A percentile compares a stretch with the other conserved stretches of the same genome.
Conservation (phyloP, 2,113 vertebrate species). For the Oceanodroma tethys region DNA sequence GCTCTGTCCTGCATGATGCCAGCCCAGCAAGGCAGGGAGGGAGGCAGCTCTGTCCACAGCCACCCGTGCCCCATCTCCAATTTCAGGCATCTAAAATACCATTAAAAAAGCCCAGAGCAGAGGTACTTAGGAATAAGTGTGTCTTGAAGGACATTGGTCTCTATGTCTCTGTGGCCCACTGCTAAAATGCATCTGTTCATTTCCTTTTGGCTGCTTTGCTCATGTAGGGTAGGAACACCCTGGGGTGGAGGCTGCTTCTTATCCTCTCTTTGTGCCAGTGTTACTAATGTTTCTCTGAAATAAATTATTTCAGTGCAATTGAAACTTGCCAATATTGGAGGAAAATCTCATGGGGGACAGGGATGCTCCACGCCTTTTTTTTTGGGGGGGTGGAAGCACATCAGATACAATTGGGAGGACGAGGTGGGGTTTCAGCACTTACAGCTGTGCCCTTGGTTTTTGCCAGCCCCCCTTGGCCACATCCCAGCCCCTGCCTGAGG, state of each 20-base stretch:
- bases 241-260: background rate
- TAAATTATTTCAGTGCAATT: background rate
- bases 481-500: too few species aligned
- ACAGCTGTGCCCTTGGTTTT: background rate
- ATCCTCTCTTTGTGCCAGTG: background rate
- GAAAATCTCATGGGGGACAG: background rate
- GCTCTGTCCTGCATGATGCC: background rate
- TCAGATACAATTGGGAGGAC: background rate
- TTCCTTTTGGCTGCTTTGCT: background rate
- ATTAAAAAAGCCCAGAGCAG: background rate
- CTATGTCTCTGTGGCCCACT: background rate
- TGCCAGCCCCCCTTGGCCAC: too few species aligned
- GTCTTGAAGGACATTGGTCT: background rate
- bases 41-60: background rate
- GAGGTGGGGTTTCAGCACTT: background rate
- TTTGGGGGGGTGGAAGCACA: background rate
- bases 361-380: background rate
- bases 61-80: fast-evolving
- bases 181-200: background rate
- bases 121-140: background rate
- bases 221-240: background rate
- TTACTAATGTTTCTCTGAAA: background rate
- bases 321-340: background rate
- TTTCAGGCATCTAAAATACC: background rate
- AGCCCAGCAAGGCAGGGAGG: background rate